Evolutionary conservation across 2,113 vertebrate species (phyloP), one percentile per base, ranked within the genome.

Genomic region (Eptatretus burgeri): DNA sequence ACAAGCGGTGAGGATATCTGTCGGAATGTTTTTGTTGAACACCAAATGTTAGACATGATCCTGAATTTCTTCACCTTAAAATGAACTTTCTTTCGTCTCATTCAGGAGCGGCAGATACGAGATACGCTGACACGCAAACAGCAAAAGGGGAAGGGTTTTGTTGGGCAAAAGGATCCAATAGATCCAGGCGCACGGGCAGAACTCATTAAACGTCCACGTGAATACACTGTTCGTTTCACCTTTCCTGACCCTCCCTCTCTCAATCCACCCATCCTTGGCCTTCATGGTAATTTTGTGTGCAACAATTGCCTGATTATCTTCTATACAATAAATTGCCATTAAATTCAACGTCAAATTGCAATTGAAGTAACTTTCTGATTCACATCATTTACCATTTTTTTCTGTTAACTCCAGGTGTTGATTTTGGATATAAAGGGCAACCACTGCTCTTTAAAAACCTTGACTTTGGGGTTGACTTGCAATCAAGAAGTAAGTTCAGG

Each of bases 381-480:
- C 3, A 41, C 27, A 7, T 7, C 27, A 41, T 41, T 41, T 41
- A 41, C 2, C 27, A 2, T 5, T 5, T 41, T 41, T 5, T 41
- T 41, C 27, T 41, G 27, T 41, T 41, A 41, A 41, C 27, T 7
- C 27, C 71, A 88, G 84, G 74, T 72, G 82, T 84, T 16, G 80
- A 83, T 50, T 88, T 88, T 62, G 63, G 69, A 62, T 88, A 85
- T 1, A 75, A 76, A 1, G 63, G 71, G 10, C 80, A 83, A 69
- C 85, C 85, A 65, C 67, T 71, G 17, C 76, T 89, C 17, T 87
- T 89, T 70, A 83, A 69, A 73, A 84, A 81, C 5, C 74, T 87
- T 68, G 84, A 89, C 67, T 89, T 89, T 73, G 84, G 84, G 62
- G 85, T 89, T 13, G 84, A 86, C 73, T 81, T 87, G 84, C 83